Evolutionary conservation across 2,113 vertebrate species (phyloP), one percentile per base, ranked within the genome.

Genomic region (Charadrius vociferus): DNA sequence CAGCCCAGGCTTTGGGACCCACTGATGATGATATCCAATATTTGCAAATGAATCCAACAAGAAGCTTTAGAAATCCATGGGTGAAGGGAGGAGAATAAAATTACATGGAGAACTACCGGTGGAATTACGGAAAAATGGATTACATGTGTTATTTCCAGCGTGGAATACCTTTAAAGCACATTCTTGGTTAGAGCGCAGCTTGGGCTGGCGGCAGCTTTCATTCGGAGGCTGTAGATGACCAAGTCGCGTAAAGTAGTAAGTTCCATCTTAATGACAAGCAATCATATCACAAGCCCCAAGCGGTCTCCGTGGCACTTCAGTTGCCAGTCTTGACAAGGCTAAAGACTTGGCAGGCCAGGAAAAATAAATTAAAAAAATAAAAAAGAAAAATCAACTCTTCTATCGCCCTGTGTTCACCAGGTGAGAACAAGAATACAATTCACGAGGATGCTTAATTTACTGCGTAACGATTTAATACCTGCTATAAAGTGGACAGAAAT

Each of bases 11-110:
- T 4, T 20, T 7, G 0, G 53, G 30, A 4, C 9, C 4, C 32
- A 78, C 3, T 0, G 56, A 72, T 5, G 47, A 2, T 0, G 27
- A 10, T 3, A 10, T 10, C 10, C 12, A 3, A 2, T 9, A 13
- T 36, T 3, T 9, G 87, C 43, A 24, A 47, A 66, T 1, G 4
- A 59, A 71, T 4, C 63, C 71, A 4, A 27, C 15, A 10, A 50
- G 47, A 2, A 61, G 78, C 59, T 14, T 32, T 1, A 34, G n/a
- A n/a, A 26, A 72, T 5, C 32, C 58, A 2, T 2, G 30, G 52
- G 18, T 19, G 45, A 8, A 19, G 0, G 26, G 19, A 49, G 4
- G 10, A 53, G 36, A 37, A 14, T 2, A 11, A 43, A 59, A 30
- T 1, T 9, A 29, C 14, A 11, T 1, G 29, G 27, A 24, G 74